A percentile compares a stretch with the other conserved stretches of the same genome.
Conservation (phyloP, 1,140 invertebrate species). For the Danaus melanippus region DNA sequence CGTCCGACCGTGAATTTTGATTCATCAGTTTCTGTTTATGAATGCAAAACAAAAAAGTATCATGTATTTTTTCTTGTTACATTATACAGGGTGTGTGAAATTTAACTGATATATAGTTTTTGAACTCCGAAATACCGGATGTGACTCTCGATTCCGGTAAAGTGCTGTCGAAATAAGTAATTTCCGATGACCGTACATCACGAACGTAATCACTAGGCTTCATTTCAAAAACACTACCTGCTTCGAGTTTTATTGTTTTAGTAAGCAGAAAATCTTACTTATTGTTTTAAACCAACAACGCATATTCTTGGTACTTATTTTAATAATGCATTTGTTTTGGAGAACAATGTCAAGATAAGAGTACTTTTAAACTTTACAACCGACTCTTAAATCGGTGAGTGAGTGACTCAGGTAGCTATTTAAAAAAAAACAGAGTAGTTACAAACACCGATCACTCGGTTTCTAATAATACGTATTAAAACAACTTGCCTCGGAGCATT, state of each 20-base stretch:
- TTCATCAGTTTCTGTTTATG: constrained; percentile 6
- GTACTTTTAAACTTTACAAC: no score
- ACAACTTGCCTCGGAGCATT: constrained; percentile 13
- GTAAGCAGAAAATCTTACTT: background rate
- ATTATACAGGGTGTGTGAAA: background rate
- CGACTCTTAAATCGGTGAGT: no score
- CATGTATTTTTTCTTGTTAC: background rate
- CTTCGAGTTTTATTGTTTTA: constrained; percentile 17
- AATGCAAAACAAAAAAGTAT: constrained; percentile 7
- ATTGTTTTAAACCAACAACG: constrained; percentile 11
- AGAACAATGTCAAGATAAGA: no score
- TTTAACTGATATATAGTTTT: constrained; percentile 1
- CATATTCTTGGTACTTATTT: constrained; percentile 1
- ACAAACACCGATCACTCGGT: constrained; percentile 10
- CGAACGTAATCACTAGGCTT: constrained; percentile 23
- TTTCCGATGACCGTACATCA: constrained; percentile 26
- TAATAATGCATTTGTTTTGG: no score
- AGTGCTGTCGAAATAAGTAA: constrained; percentile 21
- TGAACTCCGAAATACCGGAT: constrained; percentile 16
- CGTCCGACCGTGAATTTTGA: constrained; percentile 15
- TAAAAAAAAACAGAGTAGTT: constrained; percentile 6
- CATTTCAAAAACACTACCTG: constrained; percentile 15
- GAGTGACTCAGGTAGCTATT: constrained; percentile 3
- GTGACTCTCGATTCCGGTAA: constrained; percentile 20
- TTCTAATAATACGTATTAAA: constrained; percentile 17